Evolutionary conservation across 2,888 invertebrate species (phyloP), one percentile per base, ranked within the genome.

Genomic region (Carabus problematicus): DNA sequence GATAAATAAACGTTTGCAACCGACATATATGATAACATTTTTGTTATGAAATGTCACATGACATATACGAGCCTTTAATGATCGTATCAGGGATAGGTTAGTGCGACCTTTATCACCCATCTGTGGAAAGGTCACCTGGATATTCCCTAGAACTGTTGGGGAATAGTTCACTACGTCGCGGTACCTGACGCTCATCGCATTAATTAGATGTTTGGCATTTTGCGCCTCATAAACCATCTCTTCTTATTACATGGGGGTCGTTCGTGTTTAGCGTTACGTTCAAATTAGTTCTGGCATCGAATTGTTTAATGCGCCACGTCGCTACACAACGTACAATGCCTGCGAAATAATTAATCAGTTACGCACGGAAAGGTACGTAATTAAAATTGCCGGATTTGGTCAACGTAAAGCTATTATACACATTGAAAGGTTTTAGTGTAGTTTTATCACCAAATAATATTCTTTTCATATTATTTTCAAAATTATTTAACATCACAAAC

Each of bases 181-280:
- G 47, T 45, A 3, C 45, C n/a, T n/a, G n/a, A 7, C 45, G 2
- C 45, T 14, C 52, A 49, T 63, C 62, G 52, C 40, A 8, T 49
- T 63, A 63, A 63, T 63, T 63, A 63, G 49, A 52, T 62, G 52
- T 52, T 63, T 63, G 63, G 41, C 54, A 63, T 63, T 63, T 63
- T 52, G 52, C 63, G 63, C 63, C 63, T 54, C 63, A 63, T 63
- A 63, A 63, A 63, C 52, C 63, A 54, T 54, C 41, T 63, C 63
- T 63, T 63, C 52, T 63, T 63, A 49, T 63, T 62, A 41, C 42
- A 39, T 16, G 52, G 63, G 40, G 63, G 40, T 29, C 29, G 29
- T 29, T 29, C 29, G 2, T 43, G 60, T 63, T 63, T 52, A 52
- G 54, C 40, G 54, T 42, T 41, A 52, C 54, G 54, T 45, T 49